phyloP scores from a whole-genome alignment of 2,888 invertebrate species.

The Allacma fusca region DNA sequence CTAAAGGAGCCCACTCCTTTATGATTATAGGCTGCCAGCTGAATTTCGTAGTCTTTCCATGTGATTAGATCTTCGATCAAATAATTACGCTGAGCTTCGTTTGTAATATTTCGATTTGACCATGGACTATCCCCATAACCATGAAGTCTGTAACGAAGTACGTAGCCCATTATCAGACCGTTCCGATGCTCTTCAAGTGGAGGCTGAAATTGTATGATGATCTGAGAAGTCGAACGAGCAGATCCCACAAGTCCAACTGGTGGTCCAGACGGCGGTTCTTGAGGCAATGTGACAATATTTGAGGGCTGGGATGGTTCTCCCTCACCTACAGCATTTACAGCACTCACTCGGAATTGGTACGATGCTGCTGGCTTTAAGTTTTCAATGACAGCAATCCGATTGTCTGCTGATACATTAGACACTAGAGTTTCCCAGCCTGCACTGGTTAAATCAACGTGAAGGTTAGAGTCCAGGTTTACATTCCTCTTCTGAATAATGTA shows the following conservation, averaged over 20 bases:
- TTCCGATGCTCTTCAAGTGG: slow-evolving; percentile 94
- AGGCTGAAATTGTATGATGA: slow-evolving; percentile 96
- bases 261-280: slow-evolving; percentile 97
- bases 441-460: slow-evolving; percentile 52
- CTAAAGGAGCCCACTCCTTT: slow-evolving; percentile 95
- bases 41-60: slow-evolving; percentile 96
- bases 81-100: slow-evolving; percentile 89
- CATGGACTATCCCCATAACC: slow-evolving; percentile 93
- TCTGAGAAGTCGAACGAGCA: slow-evolving; percentile 91
- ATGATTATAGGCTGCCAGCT: slow-evolving; percentile 96
- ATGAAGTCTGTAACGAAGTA: slow-evolving; percentile 86
- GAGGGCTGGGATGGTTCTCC: slow-evolving; percentile 90
- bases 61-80: slow-evolving; percentile 92
- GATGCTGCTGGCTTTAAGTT: slow-evolving; percentile 92
- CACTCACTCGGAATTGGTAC: slow-evolving; percentile 96
- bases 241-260: slow-evolving; percentile 94
- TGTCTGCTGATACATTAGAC: slow-evolving; percentile 81
- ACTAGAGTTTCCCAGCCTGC: slow-evolving; percentile 81
- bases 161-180: slow-evolving; percentile 92
- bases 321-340: slow-evolving; percentile 95
- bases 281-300: slow-evolving; percentile 88
- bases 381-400: slow-evolving; percentile 80
- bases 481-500: slow-evolving; percentile 91
- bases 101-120: slow-evolving; percentile 90
- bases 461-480: slow-evolving; percentile 70